Evolutionary conservation across 1,140 invertebrate species (phyloP), one percentile per base, ranked within the genome.

Genomic region (Lordiphosa mommai): DNA sequence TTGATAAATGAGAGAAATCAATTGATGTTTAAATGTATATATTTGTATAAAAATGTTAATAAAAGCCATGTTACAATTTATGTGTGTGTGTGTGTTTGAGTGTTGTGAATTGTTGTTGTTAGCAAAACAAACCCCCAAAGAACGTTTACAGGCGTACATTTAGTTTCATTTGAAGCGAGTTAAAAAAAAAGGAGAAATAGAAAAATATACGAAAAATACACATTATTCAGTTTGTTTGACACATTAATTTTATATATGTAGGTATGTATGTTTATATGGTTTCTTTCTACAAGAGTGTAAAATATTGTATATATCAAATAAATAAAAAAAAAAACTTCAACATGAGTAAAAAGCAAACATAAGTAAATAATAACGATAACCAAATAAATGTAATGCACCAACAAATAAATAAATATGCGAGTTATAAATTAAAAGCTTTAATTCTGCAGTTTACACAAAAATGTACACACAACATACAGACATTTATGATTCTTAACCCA

Each of bases 121-220:
- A 82, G 77, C 77, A 84, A 82, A 82, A 72, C 61, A 82, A 84
- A 82, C 76, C 76, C 76, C 76, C 76, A 23, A 47, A 68, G 51
- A 77, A 82, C 67, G 72, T 76, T 76, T 84, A 82, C 64, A 69
- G 73, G 64, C 70, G 64, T 80, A 80, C 69, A 76, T 80, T 67
- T 63, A 67, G 47, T 71, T 49, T 80, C 55, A 58, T 77, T 50
- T 14, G 71, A 80, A 80, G 76, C 76, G 67, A 84, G 77, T 82
- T 72, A 82, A 82, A 82, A 82, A 48, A 84, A 48, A 80, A 80
- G 74, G 77, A 84, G 77, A 84, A 80, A 84, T 84, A 84, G 77
- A 84, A 82, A 67, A 82, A 84, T 82, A 80, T 80, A 82, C 58
- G 72, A 72, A 82, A 70, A 76, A 71, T 76, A 68, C 67, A 84